Evolutionary conservation across 2,888 invertebrate genomes (phyloP).

Genomic region (Hecatera dysodea): DNA sequence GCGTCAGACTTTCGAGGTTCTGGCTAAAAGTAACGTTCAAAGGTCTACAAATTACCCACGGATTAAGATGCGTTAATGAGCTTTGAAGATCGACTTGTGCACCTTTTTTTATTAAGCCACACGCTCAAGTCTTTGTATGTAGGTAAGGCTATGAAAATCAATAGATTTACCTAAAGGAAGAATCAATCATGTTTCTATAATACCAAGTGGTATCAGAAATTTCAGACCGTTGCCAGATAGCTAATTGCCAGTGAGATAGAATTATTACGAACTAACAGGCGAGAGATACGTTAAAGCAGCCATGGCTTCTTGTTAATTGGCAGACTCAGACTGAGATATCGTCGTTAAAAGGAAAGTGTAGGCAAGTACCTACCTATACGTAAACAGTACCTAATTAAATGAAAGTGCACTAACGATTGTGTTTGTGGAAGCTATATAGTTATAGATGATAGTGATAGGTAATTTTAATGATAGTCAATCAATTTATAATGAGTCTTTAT

Average conservation of each 20-base stretch:
- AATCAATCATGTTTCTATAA: neutral
- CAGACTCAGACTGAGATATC: neutral
- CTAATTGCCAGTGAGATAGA: neutral
- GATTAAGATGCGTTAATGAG: too few species aligned
- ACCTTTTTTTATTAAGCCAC: too few species aligned
- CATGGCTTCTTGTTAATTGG: neutral
- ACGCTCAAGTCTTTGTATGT: too few species aligned
- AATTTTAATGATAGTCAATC: neutral
- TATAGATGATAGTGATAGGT: neutral
- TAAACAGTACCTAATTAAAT: slow-evolving; percentile 16
- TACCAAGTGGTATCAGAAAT: neutral
- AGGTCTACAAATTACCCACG: too few species aligned
- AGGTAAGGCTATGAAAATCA: too few species aligned
- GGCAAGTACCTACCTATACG: neutral
- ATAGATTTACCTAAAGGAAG: neutral
- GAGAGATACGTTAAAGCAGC: neutral
- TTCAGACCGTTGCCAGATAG: neutral
- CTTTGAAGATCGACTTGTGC: too few species aligned
- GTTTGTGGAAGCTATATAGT: slow-evolving; percentile 3
- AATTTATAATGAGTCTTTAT: neutral
- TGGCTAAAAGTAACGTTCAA: too few species aligned
- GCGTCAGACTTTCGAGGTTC: too few species aligned
- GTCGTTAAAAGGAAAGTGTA: slow-evolving; percentile 7
- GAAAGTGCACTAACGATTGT: slow-evolving; percentile 17
- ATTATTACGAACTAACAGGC: neutral